Conservation (phyloP, 1,140 invertebrate species). For the Bombus pyrosoma region DNA sequence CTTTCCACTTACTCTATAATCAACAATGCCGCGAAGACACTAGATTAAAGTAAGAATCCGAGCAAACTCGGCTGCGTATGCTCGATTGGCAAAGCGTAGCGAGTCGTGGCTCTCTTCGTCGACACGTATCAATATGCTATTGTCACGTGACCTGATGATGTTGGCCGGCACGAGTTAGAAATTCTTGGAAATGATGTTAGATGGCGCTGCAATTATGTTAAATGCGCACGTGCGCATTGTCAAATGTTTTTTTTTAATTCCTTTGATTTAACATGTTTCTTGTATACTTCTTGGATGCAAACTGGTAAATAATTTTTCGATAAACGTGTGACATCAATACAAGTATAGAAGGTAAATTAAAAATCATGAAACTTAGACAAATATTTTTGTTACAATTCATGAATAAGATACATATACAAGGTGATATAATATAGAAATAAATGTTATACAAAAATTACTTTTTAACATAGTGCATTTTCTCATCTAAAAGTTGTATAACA, state of each 20-base stretch:
- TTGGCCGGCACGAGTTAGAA: conserved; percentile 72
- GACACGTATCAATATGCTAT: conserved; percentile 81
- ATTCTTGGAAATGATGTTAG: not conserved
- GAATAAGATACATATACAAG: not conserved
- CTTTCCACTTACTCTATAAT: conserved; percentile 30
- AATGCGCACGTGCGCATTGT: not conserved
- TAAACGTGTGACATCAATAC: not conserved
- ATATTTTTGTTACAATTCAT: not conserved
- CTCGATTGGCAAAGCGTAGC: conserved; percentile 71
- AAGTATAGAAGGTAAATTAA: not conserved
- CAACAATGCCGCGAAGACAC: conserved; percentile 44
- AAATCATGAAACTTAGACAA: not conserved
- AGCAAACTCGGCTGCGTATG: conserved; percentile 59
- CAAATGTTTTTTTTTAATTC: not conserved
- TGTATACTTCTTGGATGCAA: no score
- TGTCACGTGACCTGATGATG: conserved; percentile 82
- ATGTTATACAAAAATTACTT: not conserved
- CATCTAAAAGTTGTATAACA: no score
- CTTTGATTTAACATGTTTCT: not conserved
- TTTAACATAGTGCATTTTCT: not conserved
- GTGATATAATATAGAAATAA: not conserved
- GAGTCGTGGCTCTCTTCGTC: conserved; percentile 76
- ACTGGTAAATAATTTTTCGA: not conserved
- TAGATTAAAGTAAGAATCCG: conserved; percentile 32
- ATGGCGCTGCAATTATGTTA: not conserved